These are phyloP conservation scores for Cacatua alba DNA, from an alignment of 2,113 vertebrate genomes.

Conservation along the genomic window DNA sequence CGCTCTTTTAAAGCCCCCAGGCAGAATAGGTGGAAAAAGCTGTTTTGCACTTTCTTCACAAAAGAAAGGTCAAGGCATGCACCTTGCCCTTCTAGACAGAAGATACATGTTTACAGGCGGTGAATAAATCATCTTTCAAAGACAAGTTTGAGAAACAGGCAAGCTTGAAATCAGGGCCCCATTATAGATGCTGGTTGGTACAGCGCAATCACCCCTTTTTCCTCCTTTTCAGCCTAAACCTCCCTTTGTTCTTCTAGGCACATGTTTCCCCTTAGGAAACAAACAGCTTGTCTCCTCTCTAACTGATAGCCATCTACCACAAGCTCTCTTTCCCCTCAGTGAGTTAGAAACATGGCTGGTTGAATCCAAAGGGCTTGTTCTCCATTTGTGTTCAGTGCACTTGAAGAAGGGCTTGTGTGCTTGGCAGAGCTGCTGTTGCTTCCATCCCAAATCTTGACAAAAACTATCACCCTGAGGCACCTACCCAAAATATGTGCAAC, in stretches of 20 bases:
- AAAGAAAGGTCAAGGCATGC: not conserved
- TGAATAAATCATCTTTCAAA: not conserved
- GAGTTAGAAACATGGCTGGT: fast-evolving
- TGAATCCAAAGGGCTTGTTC: not conserved
- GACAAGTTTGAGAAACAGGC: not conserved
- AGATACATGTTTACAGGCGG: not conserved
- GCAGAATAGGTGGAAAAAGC: not conserved
- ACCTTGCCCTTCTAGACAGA: not conserved
- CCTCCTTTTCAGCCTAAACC: not conserved
- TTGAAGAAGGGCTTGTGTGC: not conserved
- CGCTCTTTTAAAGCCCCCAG: not conserved
- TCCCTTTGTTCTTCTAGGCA: not conserved
- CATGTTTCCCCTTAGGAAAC: not conserved
- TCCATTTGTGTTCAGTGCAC: fast-evolving
- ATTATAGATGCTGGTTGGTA: not conserved
- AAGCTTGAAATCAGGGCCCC: not conserved
- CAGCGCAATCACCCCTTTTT: not conserved
- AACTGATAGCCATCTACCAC: not conserved
- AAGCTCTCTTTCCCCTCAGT: not conserved
- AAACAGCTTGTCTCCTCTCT: not conserved
- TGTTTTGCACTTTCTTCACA: not conserved
- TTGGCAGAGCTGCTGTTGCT: not conserved
- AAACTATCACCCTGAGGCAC: fast-evolving
- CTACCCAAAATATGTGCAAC: not conserved
- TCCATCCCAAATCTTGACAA: not conserved